phyloP scores from a whole-genome alignment of 1,140 invertebrate genomes.

The Muscidifurax raptorellus region DNA sequence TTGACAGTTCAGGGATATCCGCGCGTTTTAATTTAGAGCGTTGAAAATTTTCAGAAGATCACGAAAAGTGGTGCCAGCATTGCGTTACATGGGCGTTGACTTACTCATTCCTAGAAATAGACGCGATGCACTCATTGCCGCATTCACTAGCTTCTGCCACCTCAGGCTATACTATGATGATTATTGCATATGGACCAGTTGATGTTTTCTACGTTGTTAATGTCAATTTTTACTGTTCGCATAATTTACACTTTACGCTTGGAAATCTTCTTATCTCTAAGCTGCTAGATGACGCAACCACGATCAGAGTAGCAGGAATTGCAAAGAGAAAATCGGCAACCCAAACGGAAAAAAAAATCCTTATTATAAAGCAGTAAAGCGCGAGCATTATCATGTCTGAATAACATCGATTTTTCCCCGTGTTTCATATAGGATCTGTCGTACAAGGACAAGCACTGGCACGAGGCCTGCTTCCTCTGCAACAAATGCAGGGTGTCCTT shows the following conservation, averaged over 20 bases:
- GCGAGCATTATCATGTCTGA: not conserved
- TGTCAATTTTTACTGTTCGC: not conserved
- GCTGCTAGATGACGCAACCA: no score
- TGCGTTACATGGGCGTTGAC: constrained; percentile 65
- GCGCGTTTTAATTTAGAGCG: constrained; percentile 42
- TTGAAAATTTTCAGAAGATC: constrained; percentile 49
- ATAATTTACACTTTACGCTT: no score
- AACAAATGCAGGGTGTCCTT: constrained; percentile 97
- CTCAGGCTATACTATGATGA: not conserved
- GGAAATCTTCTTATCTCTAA: no score
- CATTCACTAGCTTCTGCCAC: constrained; percentile 53
- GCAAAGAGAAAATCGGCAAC: no score
- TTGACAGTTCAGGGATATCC: constrained; percentile 27
- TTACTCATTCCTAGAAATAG: constrained; percentile 75
- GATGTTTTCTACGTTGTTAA: not conserved
- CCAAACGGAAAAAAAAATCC: no score
- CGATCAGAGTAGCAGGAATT: no score
- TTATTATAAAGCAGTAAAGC: no score
- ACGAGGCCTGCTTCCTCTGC: constrained; percentile 99
- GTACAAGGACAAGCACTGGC: constrained; percentile 99
- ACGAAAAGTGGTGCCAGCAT: constrained; percentile 65
- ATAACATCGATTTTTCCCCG: not conserved
- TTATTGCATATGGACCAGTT: not conserved
- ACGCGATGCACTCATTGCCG: constrained; percentile 59
- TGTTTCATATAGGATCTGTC: constrained; percentile 93